phyloP scores from a whole-genome alignment of 1,140 invertebrate genomes.

The Drosophila repleta region DNA sequence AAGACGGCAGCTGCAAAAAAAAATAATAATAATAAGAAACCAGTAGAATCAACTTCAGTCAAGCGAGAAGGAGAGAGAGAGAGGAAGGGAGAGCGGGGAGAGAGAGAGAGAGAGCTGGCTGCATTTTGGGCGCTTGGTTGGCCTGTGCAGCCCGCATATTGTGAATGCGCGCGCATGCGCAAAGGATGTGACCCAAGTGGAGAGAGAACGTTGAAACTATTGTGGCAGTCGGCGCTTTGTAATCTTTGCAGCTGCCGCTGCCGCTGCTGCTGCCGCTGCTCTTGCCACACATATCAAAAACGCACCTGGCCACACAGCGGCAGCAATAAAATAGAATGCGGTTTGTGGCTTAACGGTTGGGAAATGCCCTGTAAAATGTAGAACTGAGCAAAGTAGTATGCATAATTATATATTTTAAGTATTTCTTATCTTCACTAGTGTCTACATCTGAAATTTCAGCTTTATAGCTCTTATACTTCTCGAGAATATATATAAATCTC shows the following conservation, averaged over 20 bases:
- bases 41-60: conserved; percentile 18
- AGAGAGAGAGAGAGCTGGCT: conserved; percentile 26
- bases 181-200: conserved; percentile 58
- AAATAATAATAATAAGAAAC: conserved; percentile 7
- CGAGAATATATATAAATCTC: too few species aligned
- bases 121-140: conserved; percentile 52
- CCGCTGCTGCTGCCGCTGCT: conserved; percentile 38
- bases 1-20: conserved; percentile 74
- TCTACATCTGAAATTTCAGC: background rate
- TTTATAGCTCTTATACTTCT: too few species aligned
- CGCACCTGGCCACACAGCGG: conserved; percentile 61
- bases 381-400: too few species aligned
- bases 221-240: conserved; percentile 12
- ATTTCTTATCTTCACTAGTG: too few species aligned
- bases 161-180: conserved; percentile 76
- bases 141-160: conserved; percentile 32
- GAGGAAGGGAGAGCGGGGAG: background rate
- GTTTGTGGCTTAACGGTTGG: background rate
- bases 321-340: conserved; percentile 1
- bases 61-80: conserved; percentile 12
- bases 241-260: conserved; percentile 71
- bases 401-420: background rate
- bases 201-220: conserved; percentile 4
- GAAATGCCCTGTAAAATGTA: background rate
- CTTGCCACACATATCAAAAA: conserved; percentile 27